Percentiles rank a stretch among this genome's conserved stretches.
Conservation (phyloP, 2,888 invertebrate species). For the Bedellia somnulentella region DNA sequence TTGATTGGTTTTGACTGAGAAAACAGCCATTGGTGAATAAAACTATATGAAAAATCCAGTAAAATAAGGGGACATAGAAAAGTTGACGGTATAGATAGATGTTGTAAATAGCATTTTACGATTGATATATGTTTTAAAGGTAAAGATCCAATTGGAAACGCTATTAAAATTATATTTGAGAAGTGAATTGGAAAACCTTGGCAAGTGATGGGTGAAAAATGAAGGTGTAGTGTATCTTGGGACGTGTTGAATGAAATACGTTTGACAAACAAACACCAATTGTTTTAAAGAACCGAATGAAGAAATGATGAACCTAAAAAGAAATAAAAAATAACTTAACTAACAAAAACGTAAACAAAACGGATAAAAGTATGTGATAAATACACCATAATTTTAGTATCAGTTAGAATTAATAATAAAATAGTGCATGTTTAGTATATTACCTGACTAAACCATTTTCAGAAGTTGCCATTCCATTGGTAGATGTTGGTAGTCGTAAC, state of each 20-base stretch:
- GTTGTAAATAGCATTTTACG: constrained; percentile 49
- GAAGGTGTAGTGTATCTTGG: constrained; percentile 27
- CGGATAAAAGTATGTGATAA: not conserved
- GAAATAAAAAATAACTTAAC: constrained; percentile 19
- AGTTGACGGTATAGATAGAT: constrained; percentile 44
- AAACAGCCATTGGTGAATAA: constrained; percentile 1
- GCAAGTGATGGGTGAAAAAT: constrained; percentile 22
- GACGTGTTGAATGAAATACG: constrained; percentile 26
- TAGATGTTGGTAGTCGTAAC: constrained; percentile 55
- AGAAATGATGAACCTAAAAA: constrained; percentile 56
- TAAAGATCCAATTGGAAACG: constrained; percentile 28
- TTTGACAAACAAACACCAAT: constrained; percentile 19
- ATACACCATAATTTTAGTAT: too few relatives aligned
- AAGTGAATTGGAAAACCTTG: too few relatives aligned
- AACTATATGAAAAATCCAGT: constrained; percentile 36
- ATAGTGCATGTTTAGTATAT: too few relatives aligned
- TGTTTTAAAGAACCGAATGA: constrained; percentile 32
- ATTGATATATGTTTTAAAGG: constrained; percentile 44
- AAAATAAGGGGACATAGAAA: constrained; percentile 42
- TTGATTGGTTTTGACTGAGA: too few relatives aligned
- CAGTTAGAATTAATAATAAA: constrained; percentile 8
- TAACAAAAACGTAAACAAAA: constrained; percentile 1
- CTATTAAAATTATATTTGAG: too few relatives aligned
- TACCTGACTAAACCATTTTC: constrained; percentile 61
- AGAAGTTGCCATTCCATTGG: constrained; percentile 50